A percentile compares a stretch with the other conserved stretches of the same genome.
These are phyloP conservation scores for Drosophila affinis DNA, from an alignment of 2,888 invertebrate species.

Conservation along the genomic window DNA sequence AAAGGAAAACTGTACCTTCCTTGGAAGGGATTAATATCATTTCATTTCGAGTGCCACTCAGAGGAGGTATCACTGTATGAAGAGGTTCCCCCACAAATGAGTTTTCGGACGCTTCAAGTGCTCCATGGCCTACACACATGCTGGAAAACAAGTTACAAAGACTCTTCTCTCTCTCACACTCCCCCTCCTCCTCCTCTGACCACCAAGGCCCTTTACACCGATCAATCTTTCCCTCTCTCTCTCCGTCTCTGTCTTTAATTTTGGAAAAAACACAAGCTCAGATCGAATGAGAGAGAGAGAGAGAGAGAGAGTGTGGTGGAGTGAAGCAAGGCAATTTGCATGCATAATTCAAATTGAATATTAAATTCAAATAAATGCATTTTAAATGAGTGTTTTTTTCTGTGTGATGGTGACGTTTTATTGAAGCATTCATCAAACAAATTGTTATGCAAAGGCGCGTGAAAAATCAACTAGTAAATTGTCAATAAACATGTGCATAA, in stretches of 20 bases:
- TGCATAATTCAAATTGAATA: slow-evolving; percentile 69
- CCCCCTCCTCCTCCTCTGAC: neutral
- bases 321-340: slow-evolving; percentile 47
- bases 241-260: slow-evolving; percentile 3
- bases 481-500: slow-evolving; percentile 65
- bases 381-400: slow-evolving; percentile 56
- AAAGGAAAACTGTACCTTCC: too few relatives aligned
- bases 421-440: slow-evolving; percentile 45
- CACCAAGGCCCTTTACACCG: slow-evolving; percentile 6
- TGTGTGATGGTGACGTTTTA: slow-evolving; percentile 7
- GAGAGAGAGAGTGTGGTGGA: neutral
- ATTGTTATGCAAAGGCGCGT: slow-evolving; percentile 76
- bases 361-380: slow-evolving; percentile 65
- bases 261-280: neutral
- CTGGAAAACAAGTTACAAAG: slow-evolving; percentile 36
- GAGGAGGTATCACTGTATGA: slow-evolving; percentile 9
- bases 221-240: slow-evolving; percentile 3
- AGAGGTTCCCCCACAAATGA: slow-evolving; percentile 4
- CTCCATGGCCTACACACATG: slow-evolving; percentile 28
- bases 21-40: too few relatives aligned
- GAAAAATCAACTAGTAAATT: slow-evolving; percentile 69
- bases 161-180: neutral
- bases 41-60: too few relatives aligned
- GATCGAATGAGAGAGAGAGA: neutral
- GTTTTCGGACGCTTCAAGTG: slow-evolving; percentile 16